A percentile compares a stretch with the other conserved stretches of the same genome.
These are phyloP conservation scores for Trematomus loennbergii DNA, from an alignment of 2,113 vertebrate species.

Conservation along the genomic window DNA sequence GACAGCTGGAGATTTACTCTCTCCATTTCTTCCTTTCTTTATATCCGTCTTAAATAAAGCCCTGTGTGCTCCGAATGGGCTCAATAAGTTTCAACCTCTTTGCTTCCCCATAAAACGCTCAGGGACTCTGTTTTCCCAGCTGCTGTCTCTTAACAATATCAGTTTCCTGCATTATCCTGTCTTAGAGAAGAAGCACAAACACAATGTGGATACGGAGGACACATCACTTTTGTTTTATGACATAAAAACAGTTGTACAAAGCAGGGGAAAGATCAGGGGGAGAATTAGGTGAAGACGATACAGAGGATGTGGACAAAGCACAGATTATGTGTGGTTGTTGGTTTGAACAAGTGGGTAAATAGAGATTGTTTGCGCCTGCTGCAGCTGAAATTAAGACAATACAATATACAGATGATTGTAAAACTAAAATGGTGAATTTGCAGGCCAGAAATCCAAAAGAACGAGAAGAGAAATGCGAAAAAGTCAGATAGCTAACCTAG, in stretches of 20 bases:
- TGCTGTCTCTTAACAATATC: constrained; percentile 18
- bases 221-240: constrained; percentile 22
- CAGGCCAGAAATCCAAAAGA: too few relatives aligned
- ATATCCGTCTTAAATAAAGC: constrained; percentile 29
- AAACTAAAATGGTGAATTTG: too few relatives aligned
- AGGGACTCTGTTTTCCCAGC: not conserved
- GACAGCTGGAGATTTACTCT: constrained; percentile 31
- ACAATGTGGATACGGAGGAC: not conserved
- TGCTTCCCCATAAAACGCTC: constrained; percentile 3
- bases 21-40: constrained; percentile 17
- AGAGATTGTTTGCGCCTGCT: too few relatives aligned
- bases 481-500: too few relatives aligned
- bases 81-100: constrained; percentile 27
- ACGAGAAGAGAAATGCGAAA: too few relatives aligned
- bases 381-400: too few relatives aligned
- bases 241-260: not conserved
- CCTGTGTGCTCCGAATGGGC: not conserved
- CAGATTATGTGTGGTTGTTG: too few relatives aligned
- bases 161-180: not conserved
- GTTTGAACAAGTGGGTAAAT: too few relatives aligned
- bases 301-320: not conserved
- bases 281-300: constrained; percentile 20
- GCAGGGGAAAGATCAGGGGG: not conserved
- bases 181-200: not conserved
- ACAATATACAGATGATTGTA: too few relatives aligned